Evolutionary conservation across 2,113 vertebrate species (phyloP).

Genomic region (Syngnathus floridae): DNA sequence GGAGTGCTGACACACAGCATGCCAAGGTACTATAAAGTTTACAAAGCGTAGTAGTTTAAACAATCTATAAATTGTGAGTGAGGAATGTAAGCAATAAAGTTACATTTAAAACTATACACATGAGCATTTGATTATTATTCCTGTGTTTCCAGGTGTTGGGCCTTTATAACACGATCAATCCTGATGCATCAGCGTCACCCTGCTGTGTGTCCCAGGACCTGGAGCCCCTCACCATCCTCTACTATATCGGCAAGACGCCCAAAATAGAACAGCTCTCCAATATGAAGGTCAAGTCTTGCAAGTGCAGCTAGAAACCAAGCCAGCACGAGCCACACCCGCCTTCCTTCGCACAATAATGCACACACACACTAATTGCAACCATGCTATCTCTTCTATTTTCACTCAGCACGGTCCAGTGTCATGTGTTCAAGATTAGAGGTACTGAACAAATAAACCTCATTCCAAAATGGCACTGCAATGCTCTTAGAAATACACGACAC

Average conservation of each 20-base stretch:
- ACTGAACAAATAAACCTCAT: conserved; percentile 12
- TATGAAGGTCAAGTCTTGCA: conserved; percentile 98
- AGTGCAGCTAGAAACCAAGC: conserved; percentile 85
- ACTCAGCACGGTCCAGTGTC: conserved; percentile 1
- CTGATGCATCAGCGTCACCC: conserved; percentile 91
- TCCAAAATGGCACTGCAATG: neutral
- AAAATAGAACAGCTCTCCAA: conserved; percentile 98
- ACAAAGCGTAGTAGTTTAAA: neutral
- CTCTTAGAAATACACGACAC: conserved; percentile 24
- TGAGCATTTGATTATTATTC: neutral
- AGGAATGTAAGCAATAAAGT: neutral
- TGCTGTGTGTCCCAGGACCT: conserved; percentile 96
- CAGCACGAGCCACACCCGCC: conserved; percentile 11
- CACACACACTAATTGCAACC: conserved; percentile 14
- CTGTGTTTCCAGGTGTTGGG: conserved; percentile 80
- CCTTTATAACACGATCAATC: conserved; percentile 92
- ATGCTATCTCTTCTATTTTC: conserved; percentile 10
- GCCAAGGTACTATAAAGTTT: conserved; percentile 59
- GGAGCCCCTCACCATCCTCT: conserved; percentile 94
- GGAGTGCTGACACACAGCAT: conserved; percentile 76
- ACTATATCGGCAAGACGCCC: conserved; percentile 93
- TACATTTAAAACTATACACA: neutral
- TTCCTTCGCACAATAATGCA: conserved; percentile 13
- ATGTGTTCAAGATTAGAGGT: conserved; percentile 17
- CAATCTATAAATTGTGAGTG: neutral